These are phyloP conservation scores for Molossus alvarezi DNA, from an alignment of 2,797 vertebrate genomes.

Conservation along the genomic window DNA sequence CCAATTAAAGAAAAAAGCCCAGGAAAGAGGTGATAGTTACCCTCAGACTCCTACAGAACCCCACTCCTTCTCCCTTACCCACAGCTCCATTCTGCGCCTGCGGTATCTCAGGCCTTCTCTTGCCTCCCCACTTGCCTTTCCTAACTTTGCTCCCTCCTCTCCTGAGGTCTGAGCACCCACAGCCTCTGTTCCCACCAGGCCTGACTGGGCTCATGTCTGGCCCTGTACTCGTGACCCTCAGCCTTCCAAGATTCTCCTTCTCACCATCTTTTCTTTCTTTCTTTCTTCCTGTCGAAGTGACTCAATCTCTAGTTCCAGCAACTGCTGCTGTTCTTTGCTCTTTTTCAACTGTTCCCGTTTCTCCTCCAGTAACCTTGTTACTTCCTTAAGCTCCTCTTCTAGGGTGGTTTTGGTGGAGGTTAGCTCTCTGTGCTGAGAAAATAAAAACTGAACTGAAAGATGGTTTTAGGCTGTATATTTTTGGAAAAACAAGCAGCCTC, in stretches of 20 bases:
- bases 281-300: conserved; percentile 78
- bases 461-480: neutral
- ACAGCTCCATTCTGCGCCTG: neutral
- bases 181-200: neutral
- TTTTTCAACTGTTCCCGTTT: conserved; percentile 83
- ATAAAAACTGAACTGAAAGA: neutral
- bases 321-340: conserved; percentile 72
- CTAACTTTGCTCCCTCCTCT: neutral
- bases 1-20: conserved; percentile 60
- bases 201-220: neutral
- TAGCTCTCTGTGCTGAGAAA: conserved; percentile 85
- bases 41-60: neutral
- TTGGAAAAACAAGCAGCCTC: neutral
- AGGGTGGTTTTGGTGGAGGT: conserved; percentile 51
- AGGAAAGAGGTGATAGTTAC: conserved; percentile 55
- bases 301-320: conserved; percentile 79
- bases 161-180: neutral
- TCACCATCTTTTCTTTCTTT: conserved; percentile 82
- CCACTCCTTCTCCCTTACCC: too few relatives aligned
- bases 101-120: neutral
- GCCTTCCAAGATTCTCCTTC: neutral
- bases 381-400: conserved; percentile 83
- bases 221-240: neutral
- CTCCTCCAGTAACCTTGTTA: conserved; percentile 80
- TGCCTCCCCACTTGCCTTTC: neutral